A percentile compares a stretch with the other conserved stretches of the same genome.
Evolutionary conservation across 1,140 invertebrate species (phyloP).

Genomic region (Papilio xuthus): DNA sequence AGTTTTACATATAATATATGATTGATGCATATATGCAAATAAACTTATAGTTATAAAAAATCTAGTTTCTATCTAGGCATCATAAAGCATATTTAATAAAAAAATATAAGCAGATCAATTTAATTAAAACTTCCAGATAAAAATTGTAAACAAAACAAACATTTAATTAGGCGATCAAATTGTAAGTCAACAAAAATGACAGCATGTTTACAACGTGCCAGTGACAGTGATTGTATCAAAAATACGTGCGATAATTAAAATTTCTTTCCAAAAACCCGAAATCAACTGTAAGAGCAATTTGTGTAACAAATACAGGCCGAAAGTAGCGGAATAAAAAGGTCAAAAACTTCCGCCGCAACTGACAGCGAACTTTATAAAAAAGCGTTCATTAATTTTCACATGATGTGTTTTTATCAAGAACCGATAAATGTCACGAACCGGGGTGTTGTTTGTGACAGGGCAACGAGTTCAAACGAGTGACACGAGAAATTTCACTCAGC

Average conservation of each 20-base stretch:
- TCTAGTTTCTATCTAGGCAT: too few species aligned
- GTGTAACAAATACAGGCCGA: conserved; percentile 21
- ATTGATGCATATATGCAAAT: too few species aligned
- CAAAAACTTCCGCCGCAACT: conserved; percentile 3
- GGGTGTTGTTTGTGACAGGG: neutral
- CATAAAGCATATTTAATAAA: too few species aligned
- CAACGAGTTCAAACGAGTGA: neutral
- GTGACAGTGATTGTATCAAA: neutral
- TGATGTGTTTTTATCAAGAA: conserved; percentile 23
- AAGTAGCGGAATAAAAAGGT: conserved; percentile 15
- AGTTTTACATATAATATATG: too few species aligned
- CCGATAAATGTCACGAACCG: conserved; percentile 10
- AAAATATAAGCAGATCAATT: too few species aligned
- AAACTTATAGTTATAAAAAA: too few species aligned
- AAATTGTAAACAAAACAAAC: too few species aligned
- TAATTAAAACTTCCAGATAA: too few species aligned
- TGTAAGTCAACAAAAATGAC: too few species aligned
- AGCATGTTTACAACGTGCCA: neutral
- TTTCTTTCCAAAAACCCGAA: neutral
- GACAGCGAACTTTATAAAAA: conserved; percentile 19
- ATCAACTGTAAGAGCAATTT: conserved; percentile 22
- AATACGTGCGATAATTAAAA: neutral
- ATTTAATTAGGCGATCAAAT: too few species aligned
- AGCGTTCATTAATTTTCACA: conserved; percentile 22
- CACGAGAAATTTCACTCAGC: neutral